phyloP scores from a whole-genome alignment of 2,113 vertebrate genomes.

The Columba livia region DNA sequence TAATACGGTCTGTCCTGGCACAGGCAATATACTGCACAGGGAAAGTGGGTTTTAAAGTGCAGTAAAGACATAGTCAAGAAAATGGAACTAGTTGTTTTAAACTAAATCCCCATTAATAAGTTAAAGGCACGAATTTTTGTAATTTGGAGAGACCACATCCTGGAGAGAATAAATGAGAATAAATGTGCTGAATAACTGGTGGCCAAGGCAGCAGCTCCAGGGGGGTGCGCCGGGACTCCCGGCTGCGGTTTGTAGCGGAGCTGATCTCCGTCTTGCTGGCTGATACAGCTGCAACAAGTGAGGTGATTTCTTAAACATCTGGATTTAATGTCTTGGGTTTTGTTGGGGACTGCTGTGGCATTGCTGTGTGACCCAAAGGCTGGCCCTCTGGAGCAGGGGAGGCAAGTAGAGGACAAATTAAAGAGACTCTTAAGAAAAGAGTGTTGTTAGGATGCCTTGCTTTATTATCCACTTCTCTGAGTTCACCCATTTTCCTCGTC shows the following conservation, averaged over 20 bases:
- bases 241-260: neutral
- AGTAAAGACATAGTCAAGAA: neutral
- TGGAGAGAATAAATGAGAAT: neutral
- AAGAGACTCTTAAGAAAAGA: neutral
- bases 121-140: neutral
- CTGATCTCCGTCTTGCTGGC: fast-evolving
- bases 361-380: neutral
- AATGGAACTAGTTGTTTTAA: neutral
- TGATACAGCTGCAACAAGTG: fast-evolving
- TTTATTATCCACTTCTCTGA: neutral
- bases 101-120: neutral
- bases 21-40: fast-evolving
- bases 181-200: neutral
- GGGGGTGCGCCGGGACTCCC: fast-evolving
- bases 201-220: neutral
- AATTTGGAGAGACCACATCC: neutral
- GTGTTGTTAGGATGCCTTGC: neutral
- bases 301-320: too few relatives aligned
- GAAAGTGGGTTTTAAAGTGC: neutral
- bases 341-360: neutral
- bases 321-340: neutral
- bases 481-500: neutral
- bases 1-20: fast-evolving
- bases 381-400: neutral
- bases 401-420: neutral